These are phyloP conservation scores for Xenus cinereus DNA, from an alignment of 2,113 vertebrate genomes.

Conservation along the genomic window DNA sequence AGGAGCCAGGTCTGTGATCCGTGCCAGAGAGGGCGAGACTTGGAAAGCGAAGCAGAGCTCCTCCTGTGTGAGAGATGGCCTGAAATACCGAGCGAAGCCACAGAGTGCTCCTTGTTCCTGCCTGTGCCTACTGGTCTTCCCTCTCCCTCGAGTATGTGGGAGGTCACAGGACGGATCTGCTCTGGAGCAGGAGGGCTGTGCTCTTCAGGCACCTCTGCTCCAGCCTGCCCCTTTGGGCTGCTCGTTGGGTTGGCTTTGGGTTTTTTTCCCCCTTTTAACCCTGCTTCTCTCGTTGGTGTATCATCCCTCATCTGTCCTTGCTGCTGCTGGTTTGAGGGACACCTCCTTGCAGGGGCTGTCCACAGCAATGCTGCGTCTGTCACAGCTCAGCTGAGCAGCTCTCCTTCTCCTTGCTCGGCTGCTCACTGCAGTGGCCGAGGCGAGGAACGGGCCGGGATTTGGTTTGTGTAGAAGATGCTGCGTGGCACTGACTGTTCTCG, in stretches of 20 bases:
- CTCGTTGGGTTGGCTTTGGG: not conserved
- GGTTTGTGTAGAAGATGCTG: not conserved
- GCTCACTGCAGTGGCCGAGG: not conserved
- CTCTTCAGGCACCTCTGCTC: not conserved
- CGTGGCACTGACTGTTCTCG: not conserved
- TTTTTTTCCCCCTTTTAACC: not conserved
- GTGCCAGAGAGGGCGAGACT: slow-evolving; percentile 57
- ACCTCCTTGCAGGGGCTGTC: not conserved
- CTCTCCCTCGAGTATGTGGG: not conserved
- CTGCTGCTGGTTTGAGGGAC: not conserved
- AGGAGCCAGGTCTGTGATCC: slow-evolving; percentile 35
- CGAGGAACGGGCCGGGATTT: not conserved
- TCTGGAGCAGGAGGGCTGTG: not conserved
- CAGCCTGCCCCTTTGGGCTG: not conserved
- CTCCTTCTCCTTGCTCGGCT: not conserved
- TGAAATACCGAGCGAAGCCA: slow-evolving; percentile 53
- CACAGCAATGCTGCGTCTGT: not conserved
- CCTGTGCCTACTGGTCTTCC: slow-evolving; percentile 20
- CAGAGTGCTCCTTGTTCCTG: slow-evolving; percentile 62
- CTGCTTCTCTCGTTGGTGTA: not conserved
- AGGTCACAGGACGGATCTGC: not conserved
- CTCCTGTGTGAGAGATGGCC: slow-evolving; percentile 51
- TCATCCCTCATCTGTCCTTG: not conserved
- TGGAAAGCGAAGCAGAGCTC: slow-evolving; percentile 44
- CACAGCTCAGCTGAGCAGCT: not conserved